phyloP scores from a whole-genome alignment of 2,113 vertebrate species.

The Hydrolagus affinis region DNA sequence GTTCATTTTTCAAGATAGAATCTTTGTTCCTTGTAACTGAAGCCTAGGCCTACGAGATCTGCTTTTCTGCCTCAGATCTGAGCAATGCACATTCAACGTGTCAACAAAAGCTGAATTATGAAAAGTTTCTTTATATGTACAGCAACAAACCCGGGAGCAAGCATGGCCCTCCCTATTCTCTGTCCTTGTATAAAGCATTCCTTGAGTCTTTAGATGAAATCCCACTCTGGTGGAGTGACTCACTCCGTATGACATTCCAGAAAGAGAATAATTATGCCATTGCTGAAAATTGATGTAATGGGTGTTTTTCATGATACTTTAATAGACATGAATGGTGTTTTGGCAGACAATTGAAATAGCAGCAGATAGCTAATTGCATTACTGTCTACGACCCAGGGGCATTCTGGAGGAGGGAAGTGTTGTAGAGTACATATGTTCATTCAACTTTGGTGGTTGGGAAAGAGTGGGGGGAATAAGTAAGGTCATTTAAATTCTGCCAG shows the following conservation, averaged over 20 bases:
- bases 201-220: constrained; percentile 50
- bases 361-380: constrained; percentile 53
- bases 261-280: constrained; percentile 57
- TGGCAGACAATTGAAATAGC: constrained; percentile 54
- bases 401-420: constrained; percentile 15
- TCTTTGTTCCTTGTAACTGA: constrained; percentile 29
- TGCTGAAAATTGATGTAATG: constrained; percentile 60
- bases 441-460: constrained; percentile 6
- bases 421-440: constrained; percentile 19
- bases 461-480: neutral
- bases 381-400: constrained; percentile 45
- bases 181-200: constrained; percentile 47
- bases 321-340: constrained; percentile 57
- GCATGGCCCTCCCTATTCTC: constrained; percentile 38
- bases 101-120: constrained; percentile 33
- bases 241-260: constrained; percentile 63
- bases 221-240: constrained; percentile 54
- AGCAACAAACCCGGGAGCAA: constrained; percentile 27
- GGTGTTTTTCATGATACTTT: constrained; percentile 59
- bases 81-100: constrained; percentile 15
- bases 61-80: neutral
- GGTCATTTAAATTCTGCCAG: constrained; percentile 9
- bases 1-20: constrained; percentile 31
- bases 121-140: constrained; percentile 32
- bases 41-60: constrained; percentile 1